Conservation (phyloP, 2,113 vertebrate species). For the Spermophilus dauricus region DNA sequence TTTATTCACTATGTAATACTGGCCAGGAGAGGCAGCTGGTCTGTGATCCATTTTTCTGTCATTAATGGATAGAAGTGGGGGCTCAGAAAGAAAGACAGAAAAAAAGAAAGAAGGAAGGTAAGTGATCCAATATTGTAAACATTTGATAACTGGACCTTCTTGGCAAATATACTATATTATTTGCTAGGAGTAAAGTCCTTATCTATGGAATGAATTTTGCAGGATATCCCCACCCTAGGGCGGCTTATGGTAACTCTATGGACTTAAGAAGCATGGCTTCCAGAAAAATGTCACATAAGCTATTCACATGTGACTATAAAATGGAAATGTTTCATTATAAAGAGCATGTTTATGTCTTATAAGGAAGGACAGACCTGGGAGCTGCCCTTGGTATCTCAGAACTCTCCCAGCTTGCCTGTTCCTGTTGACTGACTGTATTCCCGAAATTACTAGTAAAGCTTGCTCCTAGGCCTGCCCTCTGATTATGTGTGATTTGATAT, state of each 20-base stretch:
- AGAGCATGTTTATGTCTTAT: neutral
- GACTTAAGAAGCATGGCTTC: neutral
- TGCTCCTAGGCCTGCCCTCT: neutral
- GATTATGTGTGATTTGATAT: neutral
- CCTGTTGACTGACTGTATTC: neutral
- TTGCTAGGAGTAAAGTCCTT: neutral
- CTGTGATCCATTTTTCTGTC: neutral
- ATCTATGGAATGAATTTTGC: neutral
- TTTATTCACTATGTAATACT: neutral
- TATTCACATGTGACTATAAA: neutral
- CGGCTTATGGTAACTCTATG: neutral
- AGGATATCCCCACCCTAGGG: neutral
- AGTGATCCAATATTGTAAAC: neutral
- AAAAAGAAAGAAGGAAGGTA: neutral
- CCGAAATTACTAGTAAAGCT: neutral
- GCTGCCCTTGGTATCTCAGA: neutral
- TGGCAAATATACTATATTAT: neutral
- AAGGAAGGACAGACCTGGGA: neutral
- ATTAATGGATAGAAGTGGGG: neutral
- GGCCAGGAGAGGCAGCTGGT: neutral
- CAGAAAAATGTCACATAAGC: conserved; percentile 29
- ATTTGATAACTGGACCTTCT: neutral
- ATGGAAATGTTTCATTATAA: neutral
- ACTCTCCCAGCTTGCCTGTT: neutral
- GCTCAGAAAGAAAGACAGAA: neutral